Evolutionary conservation across 2,113 vertebrate species (phyloP), one percentile per base, ranked within the genome.

Genomic region (Peromyscus leucopus): DNA sequence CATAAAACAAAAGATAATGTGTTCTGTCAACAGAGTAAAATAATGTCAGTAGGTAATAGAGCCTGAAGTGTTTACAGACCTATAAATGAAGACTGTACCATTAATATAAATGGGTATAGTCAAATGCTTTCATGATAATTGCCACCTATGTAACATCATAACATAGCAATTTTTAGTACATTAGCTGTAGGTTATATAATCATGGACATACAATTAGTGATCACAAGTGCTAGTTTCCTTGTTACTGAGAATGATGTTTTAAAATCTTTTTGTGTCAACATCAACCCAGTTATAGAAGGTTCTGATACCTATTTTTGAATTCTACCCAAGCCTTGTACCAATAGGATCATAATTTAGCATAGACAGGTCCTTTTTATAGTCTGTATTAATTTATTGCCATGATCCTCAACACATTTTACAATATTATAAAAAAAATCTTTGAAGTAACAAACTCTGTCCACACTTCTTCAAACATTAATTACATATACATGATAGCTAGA

Each of bases 1-100:
- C 93, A 90, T 97, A 98, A 98, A 98, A 97, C 88, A 97, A 96
- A 98, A 95, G 91, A 96, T 97, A 98, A 98, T 97, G 92, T 96
- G 97, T 97, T 97, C 97, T 98, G 97, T 98, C 98, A 98, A 97
- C 42, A 94, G 95, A 97, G 90, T 97, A 97, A 98, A 98, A 98
- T 98, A 98, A 98, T 96, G 65, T 91, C 97, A 74, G 59, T 91
- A 97, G 97, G 93, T 98, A 98, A 98, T 98, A 98, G 98, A 98
- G 84, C 98, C 95, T 98, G 97, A 98, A 98, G 98, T 98, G 98
- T 98, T 99, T 98, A 98, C 97, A 98, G 98, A 98, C 96, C 74
- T 96, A 97, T 98, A 98, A 98, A 97, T 98, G 97, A 98, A 98
- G 98, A 97, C 55, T 90, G 61, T 33, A 94, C 63, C 74, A 97